Evolutionary conservation across 53 echinoderm and acorn worm genomes (phyloP).

Genomic region (Patiria pectinifera): DNA sequence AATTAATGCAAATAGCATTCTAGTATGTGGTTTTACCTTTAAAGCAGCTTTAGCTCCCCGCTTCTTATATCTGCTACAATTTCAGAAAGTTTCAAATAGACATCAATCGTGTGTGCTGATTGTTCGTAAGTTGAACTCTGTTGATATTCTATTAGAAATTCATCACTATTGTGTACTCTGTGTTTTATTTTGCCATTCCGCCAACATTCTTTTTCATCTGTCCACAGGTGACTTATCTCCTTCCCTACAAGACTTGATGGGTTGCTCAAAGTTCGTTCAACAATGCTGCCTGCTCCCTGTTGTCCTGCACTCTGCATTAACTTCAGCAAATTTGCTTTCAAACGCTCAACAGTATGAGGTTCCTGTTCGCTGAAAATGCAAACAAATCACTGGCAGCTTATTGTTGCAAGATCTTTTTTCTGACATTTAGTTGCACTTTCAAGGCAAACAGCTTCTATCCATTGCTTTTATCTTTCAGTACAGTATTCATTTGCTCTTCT

Average conservation of each 20-base stretch:
- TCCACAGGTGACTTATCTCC: conserved; percentile 33
- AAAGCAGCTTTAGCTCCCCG: background rate
- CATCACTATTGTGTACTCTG: too few relatives aligned
- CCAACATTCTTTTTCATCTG: conserved; percentile 44
- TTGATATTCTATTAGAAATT: too few relatives aligned
- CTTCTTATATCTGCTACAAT: conserved; percentile 15
- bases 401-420: conserved; percentile 49
- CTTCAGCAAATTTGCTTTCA: conserved; percentile 33
- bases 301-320: conserved; percentile 11
- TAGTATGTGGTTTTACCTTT: too few relatives aligned
- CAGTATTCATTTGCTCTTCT: conserved; percentile 13
- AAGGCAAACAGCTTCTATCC: conserved; percentile 28
- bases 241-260: conserved; percentile 36
- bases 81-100: conserved; percentile 22
- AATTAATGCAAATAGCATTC: too few relatives aligned
- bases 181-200: too few relatives aligned
- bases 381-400: conserved; percentile 38
- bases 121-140: background rate
- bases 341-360: conserved; percentile 33
- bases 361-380: conserved; percentile 32
- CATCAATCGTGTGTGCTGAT: background rate
- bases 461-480: conserved; percentile 12
- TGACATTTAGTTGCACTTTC: conserved; percentile 35
- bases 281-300: background rate
- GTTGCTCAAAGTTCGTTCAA: conserved; percentile 12